Evolutionary conservation across 2,888 invertebrate genomes (phyloP).

Genomic region (Drosophila nr. perissopoda): DNA sequence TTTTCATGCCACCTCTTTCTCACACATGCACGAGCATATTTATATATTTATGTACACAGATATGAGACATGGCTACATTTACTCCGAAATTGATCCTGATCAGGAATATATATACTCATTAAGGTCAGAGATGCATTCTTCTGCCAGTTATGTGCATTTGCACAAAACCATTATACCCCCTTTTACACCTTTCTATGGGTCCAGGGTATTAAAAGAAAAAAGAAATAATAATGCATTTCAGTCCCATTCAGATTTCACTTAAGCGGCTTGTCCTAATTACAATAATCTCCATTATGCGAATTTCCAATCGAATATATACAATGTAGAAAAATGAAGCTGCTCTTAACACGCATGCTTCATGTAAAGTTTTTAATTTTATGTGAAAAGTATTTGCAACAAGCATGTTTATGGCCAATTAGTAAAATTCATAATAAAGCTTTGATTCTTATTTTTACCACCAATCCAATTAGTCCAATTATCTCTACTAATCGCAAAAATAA

Average conservation of each 20-base stretch:
- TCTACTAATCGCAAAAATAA: not conserved
- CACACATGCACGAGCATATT: not conserved
- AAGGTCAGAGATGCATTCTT: not conserved
- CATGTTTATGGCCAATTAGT: not conserved
- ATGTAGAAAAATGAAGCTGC: not conserved
- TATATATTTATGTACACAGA: not conserved
- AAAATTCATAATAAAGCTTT: not conserved
- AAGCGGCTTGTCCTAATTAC: slow-evolving; percentile 28
- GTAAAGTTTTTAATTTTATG: not conserved
- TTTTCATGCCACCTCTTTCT: not conserved
- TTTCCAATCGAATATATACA: not conserved
- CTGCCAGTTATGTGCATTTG: not conserved
- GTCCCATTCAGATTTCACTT: slow-evolving; percentile 3
- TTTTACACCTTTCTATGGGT: not conserved
- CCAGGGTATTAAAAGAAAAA: not conserved
- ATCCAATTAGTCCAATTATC: not conserved
- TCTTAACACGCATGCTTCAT: not conserved
- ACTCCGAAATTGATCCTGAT: not conserved
- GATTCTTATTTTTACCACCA: not conserved
- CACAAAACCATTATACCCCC: not conserved
- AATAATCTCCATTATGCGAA: slow-evolving; percentile 14
- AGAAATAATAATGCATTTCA: not conserved
- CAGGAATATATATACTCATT: not conserved
- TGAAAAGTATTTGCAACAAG: not conserved
- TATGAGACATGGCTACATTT: not conserved